A percentile compares a stretch with the other conserved stretches of the same genome.
phyloP scores from a whole-genome alignment of 2,113 vertebrate species.

The Balaenoptera acutorostrata region DNA sequence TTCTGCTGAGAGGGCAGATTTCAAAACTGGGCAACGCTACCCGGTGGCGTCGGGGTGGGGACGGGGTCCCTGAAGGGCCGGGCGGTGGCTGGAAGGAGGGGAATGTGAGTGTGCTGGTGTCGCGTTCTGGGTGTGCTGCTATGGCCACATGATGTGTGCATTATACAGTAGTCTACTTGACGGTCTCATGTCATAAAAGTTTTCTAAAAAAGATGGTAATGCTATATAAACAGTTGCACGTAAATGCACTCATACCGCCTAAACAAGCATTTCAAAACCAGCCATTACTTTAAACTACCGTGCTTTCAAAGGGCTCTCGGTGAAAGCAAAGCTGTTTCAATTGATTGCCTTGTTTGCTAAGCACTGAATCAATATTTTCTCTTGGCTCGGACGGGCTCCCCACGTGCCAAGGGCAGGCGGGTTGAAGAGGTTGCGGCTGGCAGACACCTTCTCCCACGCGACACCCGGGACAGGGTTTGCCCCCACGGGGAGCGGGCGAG shows the following conservation, averaged over 20 bases:
- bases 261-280: not conserved
- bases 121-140: too few relatives aligned
- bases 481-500: not conserved
- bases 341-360: not conserved
- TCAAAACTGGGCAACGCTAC: not conserved
- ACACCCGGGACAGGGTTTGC: rapidly evolving
- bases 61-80: too few relatives aligned
- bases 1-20: rapidly evolving
- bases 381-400: not conserved
- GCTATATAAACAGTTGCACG: not conserved
- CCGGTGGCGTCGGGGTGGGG: rapidly evolving
- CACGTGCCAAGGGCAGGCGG: not conserved
- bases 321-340: not conserved
- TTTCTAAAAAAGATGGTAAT: not conserved
- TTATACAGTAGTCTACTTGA: not conserved
- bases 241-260: not conserved
- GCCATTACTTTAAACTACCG: not conserved
- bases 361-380: not conserved
- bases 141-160: rapidly evolving
- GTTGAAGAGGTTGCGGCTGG: not conserved
- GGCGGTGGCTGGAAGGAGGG: rapidly evolving
- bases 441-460: not conserved
- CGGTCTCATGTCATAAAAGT: rapidly evolving
- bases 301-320: not conserved
- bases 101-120: rapidly evolving